Evolutionary conservation across 2,797 vertebrate species (phyloP), one percentile per base, ranked within the genome.

Genomic region (Eutrigla gurnardus): DNA sequence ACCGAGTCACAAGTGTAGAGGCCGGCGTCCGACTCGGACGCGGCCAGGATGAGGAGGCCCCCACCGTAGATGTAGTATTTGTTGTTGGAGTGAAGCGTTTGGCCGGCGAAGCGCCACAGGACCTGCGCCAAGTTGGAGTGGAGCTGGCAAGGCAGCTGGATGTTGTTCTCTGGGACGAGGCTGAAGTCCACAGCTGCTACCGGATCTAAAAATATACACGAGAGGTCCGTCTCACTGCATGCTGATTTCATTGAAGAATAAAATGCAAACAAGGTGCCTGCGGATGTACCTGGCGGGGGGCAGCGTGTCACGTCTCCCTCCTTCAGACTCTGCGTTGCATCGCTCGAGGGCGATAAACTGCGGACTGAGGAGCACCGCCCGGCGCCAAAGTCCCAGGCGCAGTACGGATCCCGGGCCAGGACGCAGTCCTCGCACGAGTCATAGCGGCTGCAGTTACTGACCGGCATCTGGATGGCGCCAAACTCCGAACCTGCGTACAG

Each of bases 331-430:
- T 95, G 95, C 64, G 93, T 47, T 12, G 81, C 75, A 45, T 53
- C 14, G 0, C 75, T 35, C 35, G 65, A 45, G 5, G 36, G 11
- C 0, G 81, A 25, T 6, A 59, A 64, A 37, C 69, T 50, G 63
- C 49, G 1, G 66, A 91, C 75, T 0, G 64, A 75, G 45, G 91
- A 75, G 75, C 96, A 95, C 1, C 5, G 47, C 0, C 42, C 0
- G 3, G 79, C 3, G 5, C 76, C 32, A 9, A 61, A 57, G 54
- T 93, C 83, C 95, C 95, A 95, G 0, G 86, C 92, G 2, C 96
- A 95, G 90, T 95, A 95, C 0, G 95, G 96, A 67, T 96, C 95
- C 73, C 95, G 86, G 13, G 95, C 92, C 78, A 96, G 75, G 77
- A 96, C 15, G 39, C 96, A 96, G 84, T 96, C 95, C 77, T 82